Conservation (phyloP, 2,113 vertebrate genomes). For the Panurus biarmicus region DNA sequence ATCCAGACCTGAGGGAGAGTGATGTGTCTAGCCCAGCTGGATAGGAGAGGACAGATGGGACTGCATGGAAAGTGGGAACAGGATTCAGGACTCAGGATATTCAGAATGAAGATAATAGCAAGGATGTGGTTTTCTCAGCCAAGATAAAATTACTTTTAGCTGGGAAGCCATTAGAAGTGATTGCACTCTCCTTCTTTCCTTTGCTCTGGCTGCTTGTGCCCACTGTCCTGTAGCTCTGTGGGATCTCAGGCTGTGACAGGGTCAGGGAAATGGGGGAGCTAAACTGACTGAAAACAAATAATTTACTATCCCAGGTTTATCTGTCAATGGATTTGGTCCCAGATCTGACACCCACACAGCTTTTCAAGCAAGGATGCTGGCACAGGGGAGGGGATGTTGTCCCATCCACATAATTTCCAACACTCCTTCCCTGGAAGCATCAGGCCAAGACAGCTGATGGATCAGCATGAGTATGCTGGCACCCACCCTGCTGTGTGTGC, state of each 20-base stretch:
- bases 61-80: neutral
- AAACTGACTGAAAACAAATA: neutral
- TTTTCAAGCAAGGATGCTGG: neutral
- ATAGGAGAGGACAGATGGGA: neutral
- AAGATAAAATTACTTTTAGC: neutral
- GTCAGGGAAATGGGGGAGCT: neutral
- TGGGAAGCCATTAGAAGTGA: neutral
- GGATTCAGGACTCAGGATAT: neutral
- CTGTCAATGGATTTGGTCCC: neutral
- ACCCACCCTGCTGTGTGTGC: neutral
- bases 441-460: neutral
- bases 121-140: rapidly evolving
- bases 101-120: neutral
- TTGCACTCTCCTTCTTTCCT: neutral
- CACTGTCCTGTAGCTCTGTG: neutral
- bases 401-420: neutral
- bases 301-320: neutral
- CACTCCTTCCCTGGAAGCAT: neutral
- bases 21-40: neutral
- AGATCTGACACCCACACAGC: neutral
- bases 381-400: neutral
- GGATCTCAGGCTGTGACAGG: neutral
- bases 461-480: neutral
- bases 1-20: neutral
- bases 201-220: neutral